phyloP scores from a whole-genome alignment of 2,113 vertebrate genomes.

The Emberiza fucata region DNA sequence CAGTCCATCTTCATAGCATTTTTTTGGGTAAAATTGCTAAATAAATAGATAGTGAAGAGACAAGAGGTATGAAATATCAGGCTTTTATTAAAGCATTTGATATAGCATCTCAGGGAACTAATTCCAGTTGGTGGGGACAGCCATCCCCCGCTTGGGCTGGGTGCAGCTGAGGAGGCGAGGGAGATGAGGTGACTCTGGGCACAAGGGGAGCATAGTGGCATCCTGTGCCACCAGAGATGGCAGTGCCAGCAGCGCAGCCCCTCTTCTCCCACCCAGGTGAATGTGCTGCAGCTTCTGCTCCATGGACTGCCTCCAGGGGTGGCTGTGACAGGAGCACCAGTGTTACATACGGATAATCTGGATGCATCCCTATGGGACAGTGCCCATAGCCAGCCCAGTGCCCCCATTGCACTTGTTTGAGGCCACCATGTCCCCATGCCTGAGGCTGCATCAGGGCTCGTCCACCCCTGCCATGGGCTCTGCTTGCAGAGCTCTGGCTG shows the following conservation, averaged over 20 bases:
- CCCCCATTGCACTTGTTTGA: accelerated
- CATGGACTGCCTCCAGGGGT: accelerated
- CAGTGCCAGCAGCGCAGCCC: accelerated
- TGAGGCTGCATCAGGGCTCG: neutral
- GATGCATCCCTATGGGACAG: neutral
- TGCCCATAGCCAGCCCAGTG: neutral
- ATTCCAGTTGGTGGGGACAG: neutral
- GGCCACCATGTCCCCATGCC: accelerated
- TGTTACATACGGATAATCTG: neutral
- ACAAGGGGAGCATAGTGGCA: neutral
- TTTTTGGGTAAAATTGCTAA: conserved; percentile 54
- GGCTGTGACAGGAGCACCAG: neutral
- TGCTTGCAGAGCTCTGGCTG: neutral
- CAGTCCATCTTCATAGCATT: neutral
- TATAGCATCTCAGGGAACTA: neutral
- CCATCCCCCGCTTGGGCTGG: neutral
- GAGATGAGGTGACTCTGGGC: accelerated
- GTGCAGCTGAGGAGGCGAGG: accelerated
- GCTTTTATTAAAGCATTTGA: conserved; percentile 47
- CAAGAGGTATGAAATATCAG: conserved; percentile 40
- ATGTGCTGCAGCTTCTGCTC: accelerated
- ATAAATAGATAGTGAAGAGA: conserved; percentile 34
- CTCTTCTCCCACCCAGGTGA: neutral
- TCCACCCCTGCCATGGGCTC: neutral
- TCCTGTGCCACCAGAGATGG: neutral